Conservation (phyloP, 1,140 invertebrate species). For the Drosophila leontia region DNA sequence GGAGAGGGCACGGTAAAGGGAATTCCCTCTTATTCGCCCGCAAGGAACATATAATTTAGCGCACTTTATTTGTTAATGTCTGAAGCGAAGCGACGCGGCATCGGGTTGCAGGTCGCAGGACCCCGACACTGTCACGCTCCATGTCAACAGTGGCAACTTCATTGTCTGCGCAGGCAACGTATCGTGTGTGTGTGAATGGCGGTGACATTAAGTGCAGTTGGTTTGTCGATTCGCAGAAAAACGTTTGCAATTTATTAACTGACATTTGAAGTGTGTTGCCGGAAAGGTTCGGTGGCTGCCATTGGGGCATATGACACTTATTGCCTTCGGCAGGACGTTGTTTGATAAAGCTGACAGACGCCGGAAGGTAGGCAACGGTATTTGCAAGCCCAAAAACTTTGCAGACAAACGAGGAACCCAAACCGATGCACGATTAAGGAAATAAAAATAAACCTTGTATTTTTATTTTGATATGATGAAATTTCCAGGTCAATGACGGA, state of each 20-base stretch:
- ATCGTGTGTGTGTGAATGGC: neutral
- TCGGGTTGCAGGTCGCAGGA: slow-evolving; percentile 3
- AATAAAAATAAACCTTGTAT: neutral
- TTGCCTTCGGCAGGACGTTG: slow-evolving; percentile 1
- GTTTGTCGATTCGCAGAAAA: slow-evolving; percentile 19
- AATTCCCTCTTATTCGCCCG: slow-evolving; percentile 4
- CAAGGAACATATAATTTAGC: slow-evolving; percentile 18
- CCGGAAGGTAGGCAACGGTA: neutral
- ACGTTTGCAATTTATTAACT: slow-evolving; percentile 21
- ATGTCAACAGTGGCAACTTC: slow-evolving; percentile 17
- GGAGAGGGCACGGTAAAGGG: neutral
- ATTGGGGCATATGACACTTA: slow-evolving; percentile 10
- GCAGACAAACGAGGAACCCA: neutral
- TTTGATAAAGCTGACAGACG: slow-evolving; percentile 8
- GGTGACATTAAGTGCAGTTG: slow-evolving; percentile 20
- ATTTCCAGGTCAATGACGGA: no score
- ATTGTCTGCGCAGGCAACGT: slow-evolving; percentile 10
- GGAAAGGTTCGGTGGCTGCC: neutral
- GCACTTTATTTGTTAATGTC: slow-evolving; percentile 22
- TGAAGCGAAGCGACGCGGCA: slow-evolving; percentile 9
- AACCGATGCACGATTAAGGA: neutral
- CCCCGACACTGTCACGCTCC: slow-evolving; percentile 8
- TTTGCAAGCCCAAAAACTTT: slow-evolving; percentile 6
- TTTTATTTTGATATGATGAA: neutral
- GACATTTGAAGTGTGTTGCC: slow-evolving; percentile 2